These are phyloP conservation scores for Anthopleura xanthogrammica DNA, from an alignment of 92 coral and sea anemone species.

Conservation along the genomic window DNA sequence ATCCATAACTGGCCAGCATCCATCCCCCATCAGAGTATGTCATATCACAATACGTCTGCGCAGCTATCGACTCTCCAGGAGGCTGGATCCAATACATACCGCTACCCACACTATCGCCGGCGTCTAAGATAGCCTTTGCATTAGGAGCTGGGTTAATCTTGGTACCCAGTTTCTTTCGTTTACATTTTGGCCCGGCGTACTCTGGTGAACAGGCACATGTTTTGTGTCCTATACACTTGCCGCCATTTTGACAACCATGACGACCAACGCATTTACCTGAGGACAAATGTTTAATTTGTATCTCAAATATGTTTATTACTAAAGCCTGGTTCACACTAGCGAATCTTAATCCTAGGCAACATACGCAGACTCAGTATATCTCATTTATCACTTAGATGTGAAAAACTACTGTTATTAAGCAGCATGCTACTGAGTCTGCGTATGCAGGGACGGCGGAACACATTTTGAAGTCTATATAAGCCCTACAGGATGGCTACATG, in stretches of 20 bases:
- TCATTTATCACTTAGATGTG: too few relatives aligned
- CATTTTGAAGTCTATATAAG: too few relatives aligned
- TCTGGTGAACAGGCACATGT: conserved; percentile 57
- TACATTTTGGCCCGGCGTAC: conserved; percentile 58
- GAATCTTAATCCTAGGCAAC: too few relatives aligned
- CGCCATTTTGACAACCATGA: conserved; percentile 67
- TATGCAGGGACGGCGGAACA: too few relatives aligned
- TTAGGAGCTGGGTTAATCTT: conserved; percentile 73
- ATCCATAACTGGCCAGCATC: conserved; percentile 45
- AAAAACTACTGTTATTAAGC: too few relatives aligned
- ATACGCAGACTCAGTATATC: too few relatives aligned
- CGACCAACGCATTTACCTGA: conserved; percentile 32
- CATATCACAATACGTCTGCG: too few relatives aligned
- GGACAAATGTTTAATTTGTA: neutral
- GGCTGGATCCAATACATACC: conserved; percentile 97
- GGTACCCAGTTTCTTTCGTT: conserved; percentile 67
- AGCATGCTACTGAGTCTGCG: too few relatives aligned
- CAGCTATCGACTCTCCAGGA: conserved; percentile 48
- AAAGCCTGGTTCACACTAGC: too few relatives aligned
- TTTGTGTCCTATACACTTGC: conserved; percentile 64
- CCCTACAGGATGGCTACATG: too few relatives aligned
- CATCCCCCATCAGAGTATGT: too few relatives aligned
- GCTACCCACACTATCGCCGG: conserved; percentile 78
- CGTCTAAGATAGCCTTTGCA: conserved; percentile 82
- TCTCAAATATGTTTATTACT: too few relatives aligned